These are phyloP conservation scores for Merluccius polli DNA, from an alignment of 2,797 vertebrate genomes.

Conservation along the genomic window DNA sequence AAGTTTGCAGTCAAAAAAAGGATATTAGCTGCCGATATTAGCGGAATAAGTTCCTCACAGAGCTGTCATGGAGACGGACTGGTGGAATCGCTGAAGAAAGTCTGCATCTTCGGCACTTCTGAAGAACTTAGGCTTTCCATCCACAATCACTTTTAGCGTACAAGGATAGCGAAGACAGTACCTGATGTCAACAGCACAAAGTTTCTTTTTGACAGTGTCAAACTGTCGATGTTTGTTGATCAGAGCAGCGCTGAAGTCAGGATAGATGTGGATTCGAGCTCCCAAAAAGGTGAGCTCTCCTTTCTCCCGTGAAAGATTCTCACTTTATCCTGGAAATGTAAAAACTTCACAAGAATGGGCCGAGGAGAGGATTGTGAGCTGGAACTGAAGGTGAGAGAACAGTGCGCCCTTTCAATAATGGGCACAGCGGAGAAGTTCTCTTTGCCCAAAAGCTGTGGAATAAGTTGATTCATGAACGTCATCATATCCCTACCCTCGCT, in stretches of 20 bases:
- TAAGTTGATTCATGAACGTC: not conserved
- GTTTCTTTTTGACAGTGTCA: not conserved
- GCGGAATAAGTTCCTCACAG: too few species aligned
- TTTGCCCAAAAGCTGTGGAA: constrained; percentile 6
- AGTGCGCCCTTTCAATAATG: not conserved
- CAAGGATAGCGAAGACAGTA: not conserved
- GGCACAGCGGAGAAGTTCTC: not conserved
- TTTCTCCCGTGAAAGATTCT: not conserved
- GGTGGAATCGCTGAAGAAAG: too few species aligned
- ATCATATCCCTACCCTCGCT: not conserved
- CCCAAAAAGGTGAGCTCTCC: too few species aligned
- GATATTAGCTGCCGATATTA: too few species aligned
- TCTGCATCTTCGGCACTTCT: too few species aligned
- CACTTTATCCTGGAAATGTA: not conserved
- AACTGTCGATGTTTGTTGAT: not conserved
- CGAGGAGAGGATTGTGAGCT: too few species aligned
- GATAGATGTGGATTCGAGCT: too few species aligned
- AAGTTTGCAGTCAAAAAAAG: too few species aligned
- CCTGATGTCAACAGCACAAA: not conserved
- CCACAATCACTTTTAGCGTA: not conserved
- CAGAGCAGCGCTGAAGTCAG: not conserved
- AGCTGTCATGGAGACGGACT: too few species aligned
- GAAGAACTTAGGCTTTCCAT: not conserved
- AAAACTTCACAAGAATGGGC: not conserved
- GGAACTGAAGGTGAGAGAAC: not conserved